Evolutionary conservation across 2,797 vertebrate species (phyloP).

Genomic region (Distichodus sexfasciatus): DNA sequence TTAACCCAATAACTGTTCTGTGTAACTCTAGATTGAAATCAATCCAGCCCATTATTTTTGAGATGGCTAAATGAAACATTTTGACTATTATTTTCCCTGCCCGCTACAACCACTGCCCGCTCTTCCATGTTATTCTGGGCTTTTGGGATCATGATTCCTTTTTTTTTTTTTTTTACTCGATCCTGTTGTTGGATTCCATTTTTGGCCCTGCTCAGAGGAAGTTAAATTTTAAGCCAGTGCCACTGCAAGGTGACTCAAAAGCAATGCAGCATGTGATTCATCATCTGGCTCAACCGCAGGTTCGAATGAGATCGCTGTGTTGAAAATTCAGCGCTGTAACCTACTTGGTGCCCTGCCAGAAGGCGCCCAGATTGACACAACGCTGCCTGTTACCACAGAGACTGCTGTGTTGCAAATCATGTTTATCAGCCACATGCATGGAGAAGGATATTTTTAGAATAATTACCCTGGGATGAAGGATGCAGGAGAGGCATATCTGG

Average conservation of each 20-base stretch:
- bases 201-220: not conserved
- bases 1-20: too few relatives aligned
- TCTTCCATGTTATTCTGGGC: not conserved
- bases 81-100: too few relatives aligned
- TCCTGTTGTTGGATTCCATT: not conserved
- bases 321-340: slow-evolving; percentile 7
- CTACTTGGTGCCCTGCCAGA: not conserved
- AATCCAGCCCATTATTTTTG: too few relatives aligned
- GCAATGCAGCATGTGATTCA: slow-evolving; percentile 6
- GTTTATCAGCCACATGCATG: slow-evolving; percentile 10
- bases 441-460: slow-evolving; percentile 34
- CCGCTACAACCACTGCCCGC: not conserved
- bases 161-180: not conserved
- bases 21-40: too few relatives aligned
- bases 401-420: slow-evolving; percentile 19
- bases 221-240: not conserved
- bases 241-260: not conserved
- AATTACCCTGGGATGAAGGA: slow-evolving; percentile 6
- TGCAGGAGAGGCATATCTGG: slow-evolving; percentile 23
- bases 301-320: slow-evolving; percentile 8
- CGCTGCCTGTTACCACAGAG: not conserved
- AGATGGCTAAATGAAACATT: too few relatives aligned
- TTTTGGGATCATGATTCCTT: too few relatives aligned
- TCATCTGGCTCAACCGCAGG: not conserved
- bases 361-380: not conserved